Percentiles rank a stretch among this genome's conserved stretches.
Evolutionary conservation across 2,113 vertebrate genomes (phyloP).

Genomic region (Danio rerio): DNA sequence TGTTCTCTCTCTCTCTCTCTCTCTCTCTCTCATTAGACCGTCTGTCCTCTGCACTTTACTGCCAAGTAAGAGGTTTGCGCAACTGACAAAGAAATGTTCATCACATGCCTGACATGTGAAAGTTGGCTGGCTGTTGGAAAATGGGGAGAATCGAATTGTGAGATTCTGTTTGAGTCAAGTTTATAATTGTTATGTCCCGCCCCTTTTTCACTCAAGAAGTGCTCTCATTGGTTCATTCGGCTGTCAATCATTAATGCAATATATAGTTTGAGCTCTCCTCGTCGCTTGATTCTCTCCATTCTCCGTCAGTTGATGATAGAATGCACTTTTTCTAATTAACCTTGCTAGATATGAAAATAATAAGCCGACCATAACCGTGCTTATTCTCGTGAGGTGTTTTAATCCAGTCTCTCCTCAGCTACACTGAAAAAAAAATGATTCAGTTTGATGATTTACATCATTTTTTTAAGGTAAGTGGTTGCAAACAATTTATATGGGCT

Average conservation of each 20-base stretch:
- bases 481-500: too few relatives aligned
- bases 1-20: conserved; percentile 17
- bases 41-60: conserved; percentile 83
- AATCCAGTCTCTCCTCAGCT: conserved; percentile 67
- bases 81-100: conserved; percentile 73
- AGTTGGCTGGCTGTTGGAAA: conserved; percentile 59
- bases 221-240: background rate
- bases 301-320: conserved; percentile 80
- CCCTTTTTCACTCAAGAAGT: background rate
- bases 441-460: too few relatives aligned
- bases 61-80: conserved; percentile 74
- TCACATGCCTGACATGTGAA: conserved; percentile 58
- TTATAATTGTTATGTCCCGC: background rate
- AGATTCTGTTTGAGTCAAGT: too few relatives aligned
- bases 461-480: too few relatives aligned
- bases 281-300: conserved; percentile 72
- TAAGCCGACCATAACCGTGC: conserved; percentile 71
- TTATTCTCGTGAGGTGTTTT: conserved; percentile 79
- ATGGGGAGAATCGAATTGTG: conserved; percentile 69
- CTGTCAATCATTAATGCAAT: conserved; percentile 34
- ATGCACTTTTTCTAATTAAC: conserved; percentile 86
- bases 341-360: conserved; percentile 74
- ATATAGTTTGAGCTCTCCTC: background rate
- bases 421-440: too few relatives aligned
- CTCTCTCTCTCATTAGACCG: conserved; percentile 43